Base-by-base conservation (phyloP, 1,140 invertebrate genomes). In the Dendrolimus punctatus region DNA sequence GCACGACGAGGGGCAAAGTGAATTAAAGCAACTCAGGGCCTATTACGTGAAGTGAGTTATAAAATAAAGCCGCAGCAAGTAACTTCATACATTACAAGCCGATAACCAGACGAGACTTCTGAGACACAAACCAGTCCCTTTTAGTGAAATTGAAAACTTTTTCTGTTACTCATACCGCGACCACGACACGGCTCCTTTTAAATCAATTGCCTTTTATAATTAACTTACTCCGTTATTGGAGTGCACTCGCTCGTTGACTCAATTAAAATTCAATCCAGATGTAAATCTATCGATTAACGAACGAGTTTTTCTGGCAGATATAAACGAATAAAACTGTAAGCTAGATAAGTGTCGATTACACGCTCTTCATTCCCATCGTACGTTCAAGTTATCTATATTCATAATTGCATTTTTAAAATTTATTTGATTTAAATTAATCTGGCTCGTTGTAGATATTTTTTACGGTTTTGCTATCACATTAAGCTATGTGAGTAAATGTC, bases 111-210 rank as follows among this genome's bases (percentile, higher is more conserved):
- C 77, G 76, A 84, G 85, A 85, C 85, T 87, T 83, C 73, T 79
- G 75, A 87, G 85, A 88, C 78, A 87, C 80, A 87, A 85, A 87
- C 82, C 87, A 88, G 85, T 77, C 85, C 87, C 87, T 87, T 88
- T 88, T 88, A 88, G 85, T 85, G 74, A 85, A 87, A 88, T 88
- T 88, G 85, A 88, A 86, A 88, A 88, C 77, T 88, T 88, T 87
- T 86, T 87, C 79, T 87, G 77, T 85, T 76, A 83, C 76, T 81
- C 83, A 81, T 79, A 80, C 78, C 70, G 71, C 70, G 73, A 54
- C 75, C 70, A 66, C 79, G 77, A 76, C 76, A 79, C 77, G 69
- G 68, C 72, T 79, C 76, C 75, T 78, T 81, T 84, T 83, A 83
- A 83, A 86, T 85, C 81, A 86, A 85, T 86, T 84, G 80, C 75